Conservation (phyloP, 2,888 invertebrate genomes). For the Phytoseiulus persimilis region DNA sequence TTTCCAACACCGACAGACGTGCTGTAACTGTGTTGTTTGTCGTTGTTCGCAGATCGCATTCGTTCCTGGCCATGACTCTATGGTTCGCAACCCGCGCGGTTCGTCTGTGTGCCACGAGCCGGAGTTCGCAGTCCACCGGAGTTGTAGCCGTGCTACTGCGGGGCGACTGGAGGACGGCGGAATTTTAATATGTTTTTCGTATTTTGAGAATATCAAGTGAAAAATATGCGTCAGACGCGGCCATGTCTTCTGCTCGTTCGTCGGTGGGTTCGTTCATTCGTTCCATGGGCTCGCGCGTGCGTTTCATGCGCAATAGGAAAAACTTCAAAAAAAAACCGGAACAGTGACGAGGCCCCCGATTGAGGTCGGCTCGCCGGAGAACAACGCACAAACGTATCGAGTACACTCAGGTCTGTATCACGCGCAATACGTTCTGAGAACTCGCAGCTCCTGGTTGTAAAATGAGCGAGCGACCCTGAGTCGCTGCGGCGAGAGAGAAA, state of each 20-base stretch:
- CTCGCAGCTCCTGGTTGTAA: neutral
- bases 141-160: neutral
- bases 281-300: neutral
- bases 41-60: neutral
- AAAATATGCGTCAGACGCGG: neutral
- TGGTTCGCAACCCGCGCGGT: neutral
- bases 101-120: neutral
- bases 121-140: neutral
- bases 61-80: neutral
- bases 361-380: too few species aligned
- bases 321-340: too few species aligned
- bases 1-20: neutral
- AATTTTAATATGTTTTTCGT: slow-evolving; percentile 5
- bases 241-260: neutral
- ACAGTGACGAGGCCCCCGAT: too few species aligned
- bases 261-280: neutral
- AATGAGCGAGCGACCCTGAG: neutral
- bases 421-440: neutral
- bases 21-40: neutral
- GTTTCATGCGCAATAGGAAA: too few species aligned
- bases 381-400: neutral
- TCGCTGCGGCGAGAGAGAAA: too few species aligned
- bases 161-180: neutral
- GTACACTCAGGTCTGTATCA: neutral
- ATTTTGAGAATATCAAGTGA: neutral